Evolutionary conservation across 2,888 invertebrate species (phyloP), one percentile per base, ranked within the genome.

Genomic region (Tetropium fuscum): DNA sequence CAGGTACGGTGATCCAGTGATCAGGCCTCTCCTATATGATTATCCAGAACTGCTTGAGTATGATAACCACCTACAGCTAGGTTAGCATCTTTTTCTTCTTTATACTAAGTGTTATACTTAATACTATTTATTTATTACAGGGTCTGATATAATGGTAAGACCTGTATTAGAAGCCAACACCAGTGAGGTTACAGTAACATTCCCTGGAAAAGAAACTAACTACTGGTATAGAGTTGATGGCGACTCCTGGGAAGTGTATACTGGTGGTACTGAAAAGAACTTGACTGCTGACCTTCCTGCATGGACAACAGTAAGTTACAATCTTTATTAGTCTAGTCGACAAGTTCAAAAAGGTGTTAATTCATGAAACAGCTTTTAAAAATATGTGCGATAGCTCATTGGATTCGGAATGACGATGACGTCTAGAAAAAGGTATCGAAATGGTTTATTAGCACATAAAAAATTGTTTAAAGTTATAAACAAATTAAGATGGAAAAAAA

Each of bases 161-260:
- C 95, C 98, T 0, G 94, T 98, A 0, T 87, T 90, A 47, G 90
- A 93, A 56, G 84, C 88, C 3, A 91, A 91, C 0, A 91, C 85
- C 0, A 84, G 84, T 1, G 87, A 88, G 49, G 90, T 93, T 1
- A 84, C 86, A 53, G 92, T 98, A 4, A 95, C 95, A 78, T 90
- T 98, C 76, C 97, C 98, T 0, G 91, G 91, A 0, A 84, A 86
- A 45, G 84, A 88, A 32, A 84, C 86, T 45, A 85, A 89, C n/a
- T n/a, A n/a, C 43, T 97, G 97, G 97, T 95, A 86, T 87, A 68
- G 67, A 55, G 43, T 69, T 13, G 70, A 64, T 57, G 65, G 69
- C 20, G 25, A 63, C 27, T 48, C 44, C 1, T 38, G 30, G 49
- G n/a, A n/a, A n/a, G n/a, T n/a, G n/a, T n/a, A n/a, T n/a, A n/a